Conservation (phyloP, 2,797 vertebrate species). For the Halcyon leucocephala region DNA sequence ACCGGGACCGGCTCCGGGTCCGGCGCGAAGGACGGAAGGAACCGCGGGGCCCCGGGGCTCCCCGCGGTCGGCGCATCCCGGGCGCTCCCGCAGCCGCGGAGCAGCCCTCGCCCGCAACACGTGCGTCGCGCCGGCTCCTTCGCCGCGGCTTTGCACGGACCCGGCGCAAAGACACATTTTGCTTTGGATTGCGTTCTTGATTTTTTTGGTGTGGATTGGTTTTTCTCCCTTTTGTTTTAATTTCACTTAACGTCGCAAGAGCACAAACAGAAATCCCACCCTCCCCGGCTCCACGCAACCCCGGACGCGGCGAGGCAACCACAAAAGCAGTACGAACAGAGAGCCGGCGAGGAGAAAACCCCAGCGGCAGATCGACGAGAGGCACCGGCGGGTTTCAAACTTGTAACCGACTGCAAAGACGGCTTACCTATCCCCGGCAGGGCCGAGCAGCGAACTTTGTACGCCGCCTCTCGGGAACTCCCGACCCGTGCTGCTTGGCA, state of each 20-base stretch:
- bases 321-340: neutral
- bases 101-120: neutral
- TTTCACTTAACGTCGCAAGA: neutral
- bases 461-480: neutral
- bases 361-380: neutral
- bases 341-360: neutral
- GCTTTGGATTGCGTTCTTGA: neutral
- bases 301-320: neutral
- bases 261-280: neutral
- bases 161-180: neutral
- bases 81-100: neutral
- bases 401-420: neutral
- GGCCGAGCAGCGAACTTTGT: neutral
- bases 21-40: neutral
- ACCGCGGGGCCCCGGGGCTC: neutral
- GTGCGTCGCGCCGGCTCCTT: neutral
- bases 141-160: neutral
- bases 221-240: too few species aligned
- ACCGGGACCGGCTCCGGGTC: neutral
- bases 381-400: neutral
- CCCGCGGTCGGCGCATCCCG: neutral
- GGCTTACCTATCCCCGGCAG: constrained; percentile 23
- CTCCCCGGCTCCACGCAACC: neutral
- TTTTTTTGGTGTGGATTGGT: neutral
- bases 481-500: neutral